Conservation (phyloP, 2,113 vertebrate species). For the Lampris incognitus region DNA sequence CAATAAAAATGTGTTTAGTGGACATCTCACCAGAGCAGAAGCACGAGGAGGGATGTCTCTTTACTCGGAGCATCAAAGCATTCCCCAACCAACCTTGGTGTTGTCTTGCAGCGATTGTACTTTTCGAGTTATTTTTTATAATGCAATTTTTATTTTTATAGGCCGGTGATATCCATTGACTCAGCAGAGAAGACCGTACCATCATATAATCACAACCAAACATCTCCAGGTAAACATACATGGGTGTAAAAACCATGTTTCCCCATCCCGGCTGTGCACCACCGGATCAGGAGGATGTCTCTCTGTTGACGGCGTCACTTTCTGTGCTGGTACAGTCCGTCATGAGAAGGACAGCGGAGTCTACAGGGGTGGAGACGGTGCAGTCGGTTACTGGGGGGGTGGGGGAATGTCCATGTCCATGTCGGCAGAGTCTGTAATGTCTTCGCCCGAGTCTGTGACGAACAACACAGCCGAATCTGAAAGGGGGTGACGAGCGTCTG, state of each 20-base stretch:
- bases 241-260: too few relatives aligned
- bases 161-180: constrained; percentile 79
- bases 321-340: constrained; percentile 82
- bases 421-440: background rate
- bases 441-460: constrained; percentile 42
- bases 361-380: constrained; percentile 78
- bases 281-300: constrained; percentile 80
- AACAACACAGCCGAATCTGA: constrained; percentile 37
- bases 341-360: constrained; percentile 67
- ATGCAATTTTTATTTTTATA: too few relatives aligned
- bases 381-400: constrained; percentile 58
- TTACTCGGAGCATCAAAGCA: background rate
- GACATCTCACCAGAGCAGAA: constrained; percentile 57
- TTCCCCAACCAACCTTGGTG: constrained; percentile 46
- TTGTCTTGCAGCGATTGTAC: constrained; percentile 40
- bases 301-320: constrained; percentile 85
- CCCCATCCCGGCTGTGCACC: constrained; percentile 12
- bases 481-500: constrained; percentile 43
- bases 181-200: constrained; percentile 43
- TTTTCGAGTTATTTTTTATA: too few relatives aligned
- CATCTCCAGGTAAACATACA: constrained; percentile 34
- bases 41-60: constrained; percentile 50
- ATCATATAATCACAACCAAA: constrained; percentile 64
- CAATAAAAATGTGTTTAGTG: constrained; percentile 47
- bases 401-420: constrained; percentile 33